These are phyloP conservation scores for Psittacula cyanocephala DNA, from an alignment of 2,113 vertebrate species.

Conservation along the genomic window DNA sequence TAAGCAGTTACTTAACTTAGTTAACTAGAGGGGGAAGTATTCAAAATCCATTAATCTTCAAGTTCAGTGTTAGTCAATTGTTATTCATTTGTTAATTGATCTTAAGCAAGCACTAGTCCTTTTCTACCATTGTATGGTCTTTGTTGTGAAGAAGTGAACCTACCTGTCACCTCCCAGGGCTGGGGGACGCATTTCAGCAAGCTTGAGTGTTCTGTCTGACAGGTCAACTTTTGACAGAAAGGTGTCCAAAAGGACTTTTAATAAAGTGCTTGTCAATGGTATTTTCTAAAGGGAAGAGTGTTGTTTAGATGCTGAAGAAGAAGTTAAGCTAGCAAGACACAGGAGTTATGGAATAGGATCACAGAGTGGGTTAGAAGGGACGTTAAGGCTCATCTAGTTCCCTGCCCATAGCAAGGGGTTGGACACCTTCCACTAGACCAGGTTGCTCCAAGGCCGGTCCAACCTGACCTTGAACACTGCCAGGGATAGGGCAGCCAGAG, in stretches of 20 bases:
- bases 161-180: background rate
- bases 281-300: background rate
- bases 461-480: background rate
- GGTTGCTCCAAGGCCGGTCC: background rate
- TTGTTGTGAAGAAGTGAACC: background rate
- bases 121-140: background rate
- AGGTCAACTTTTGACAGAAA: background rate
- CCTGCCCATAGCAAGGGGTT: rapidly evolving
- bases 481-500: background rate
- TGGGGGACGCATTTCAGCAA: background rate
- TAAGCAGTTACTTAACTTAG: background rate
- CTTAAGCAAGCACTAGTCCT: background rate
- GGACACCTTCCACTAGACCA: background rate
- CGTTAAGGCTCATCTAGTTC: background rate
- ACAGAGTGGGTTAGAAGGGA: background rate
- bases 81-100: background rate
- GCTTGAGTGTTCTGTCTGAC: background rate
- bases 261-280: background rate
- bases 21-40: background rate
- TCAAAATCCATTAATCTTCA: background rate
- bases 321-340: background rate
- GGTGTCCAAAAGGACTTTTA: background rate
- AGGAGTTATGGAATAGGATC: background rate
- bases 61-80: background rate
- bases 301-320: background rate